Base-by-base conservation (phyloP, 2,888 invertebrate species). In the Panopea generosa region DNA sequence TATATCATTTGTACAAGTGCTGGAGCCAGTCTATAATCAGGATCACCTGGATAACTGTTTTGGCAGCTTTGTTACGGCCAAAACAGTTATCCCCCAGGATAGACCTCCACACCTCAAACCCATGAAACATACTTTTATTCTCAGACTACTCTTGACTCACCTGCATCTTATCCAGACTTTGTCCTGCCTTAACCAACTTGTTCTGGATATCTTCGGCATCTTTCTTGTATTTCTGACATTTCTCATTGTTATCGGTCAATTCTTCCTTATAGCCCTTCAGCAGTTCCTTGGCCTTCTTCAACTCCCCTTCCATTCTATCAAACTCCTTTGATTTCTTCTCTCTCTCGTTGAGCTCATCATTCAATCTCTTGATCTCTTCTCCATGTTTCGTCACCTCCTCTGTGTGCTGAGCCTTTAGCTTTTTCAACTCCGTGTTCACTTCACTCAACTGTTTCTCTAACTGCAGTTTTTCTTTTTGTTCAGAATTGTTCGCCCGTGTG, bases 381-480 rank as follows among this genome's bases (percentile, higher is more conserved):
- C 52, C 22, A 49, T 38, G 2, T 45, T 38, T 49, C 27, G 63
- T 33, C 61, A 56, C 27, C 57, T 52, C 52, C 52, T 52, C 62
- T 1, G 6, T 9, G 6, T 26, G 47, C 27, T 72, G 73, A 59
- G 33, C 45, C 63, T 80, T 83, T 22, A 82, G 40, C 49, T 78
- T 83, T 29, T 80, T 77, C 27, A 82, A 62, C 59, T 85, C 83
- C 0, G 72, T 67, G 24, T 66, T 75, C 9, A 85, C 75, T 47
- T 80, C 80, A 45, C 80, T 80, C 50, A 80, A 29, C 20, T 80
- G 80, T 73, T 76, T 76, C 29, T 80, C 76, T 22, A 80, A 24
- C 69, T 73, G 76, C 1, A 80, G 67, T 59, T 79, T 81, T 59
- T 72, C 78, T 33, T 76, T 80, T 56, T 81, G 81, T n/a, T 80